These are phyloP conservation scores for Anarsia innoxiella DNA, from an alignment of 2,888 invertebrate species.

Conservation along the genomic window DNA sequence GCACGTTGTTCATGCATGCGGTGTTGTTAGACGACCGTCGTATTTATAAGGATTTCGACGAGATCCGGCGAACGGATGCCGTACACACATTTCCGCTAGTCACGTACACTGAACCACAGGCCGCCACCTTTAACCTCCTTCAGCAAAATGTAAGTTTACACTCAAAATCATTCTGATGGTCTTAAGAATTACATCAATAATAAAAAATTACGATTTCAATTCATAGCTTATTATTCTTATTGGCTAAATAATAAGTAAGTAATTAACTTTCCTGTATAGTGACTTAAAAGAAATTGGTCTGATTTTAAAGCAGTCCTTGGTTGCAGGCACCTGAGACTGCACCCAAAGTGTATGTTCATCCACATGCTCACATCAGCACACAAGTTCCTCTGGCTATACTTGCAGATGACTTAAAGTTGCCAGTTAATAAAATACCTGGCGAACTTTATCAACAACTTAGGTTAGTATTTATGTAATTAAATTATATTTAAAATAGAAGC, in stretches of 20 bases:
- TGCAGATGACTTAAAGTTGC: conserved; percentile 81
- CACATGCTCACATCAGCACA: conserved; percentile 86
- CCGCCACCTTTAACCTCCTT: conserved; percentile 82
- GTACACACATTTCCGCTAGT: conserved; percentile 81
- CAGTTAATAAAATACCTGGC: conserved; percentile 78
- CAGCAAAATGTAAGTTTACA: conserved; percentile 64
- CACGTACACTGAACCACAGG: conserved; percentile 83
- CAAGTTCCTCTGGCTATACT: conserved; percentile 84
- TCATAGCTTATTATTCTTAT: no score
- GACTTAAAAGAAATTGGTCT: no score
- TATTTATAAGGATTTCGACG: conserved; percentile 70
- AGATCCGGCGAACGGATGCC: conserved; percentile 75
- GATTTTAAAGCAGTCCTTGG: no score
- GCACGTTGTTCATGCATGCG: conserved; percentile 87
- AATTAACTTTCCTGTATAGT: no score
- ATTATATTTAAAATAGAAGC: no score
- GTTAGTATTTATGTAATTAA: no score
- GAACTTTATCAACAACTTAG: conserved; percentile 78
- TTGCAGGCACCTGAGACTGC: no score
- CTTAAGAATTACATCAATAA: not conserved
- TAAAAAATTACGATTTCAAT: no score
- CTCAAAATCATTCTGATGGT: conserved; percentile 9
- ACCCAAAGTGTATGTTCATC: conserved; percentile 38
- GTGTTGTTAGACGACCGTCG: conserved; percentile 74
- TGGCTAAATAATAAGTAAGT: no score